These are phyloP conservation scores for Parnassius mnemosyne DNA, from an alignment of 2,888 invertebrate species.

Conservation along the genomic window DNA sequence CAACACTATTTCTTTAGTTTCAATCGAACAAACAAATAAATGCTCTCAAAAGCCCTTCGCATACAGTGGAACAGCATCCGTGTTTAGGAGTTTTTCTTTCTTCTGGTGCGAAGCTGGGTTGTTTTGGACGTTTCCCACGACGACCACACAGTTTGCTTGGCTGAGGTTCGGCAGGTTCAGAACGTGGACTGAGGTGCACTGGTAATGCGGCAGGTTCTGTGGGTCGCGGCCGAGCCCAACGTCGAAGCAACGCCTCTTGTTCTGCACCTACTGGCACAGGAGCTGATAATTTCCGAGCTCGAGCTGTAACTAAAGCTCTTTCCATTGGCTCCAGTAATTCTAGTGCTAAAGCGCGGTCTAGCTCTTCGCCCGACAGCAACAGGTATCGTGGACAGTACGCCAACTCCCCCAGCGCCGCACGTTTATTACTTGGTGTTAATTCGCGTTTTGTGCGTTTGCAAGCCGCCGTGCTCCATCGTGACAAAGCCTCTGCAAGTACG, in stretches of 20 bases:
- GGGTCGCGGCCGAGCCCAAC: slow-evolving; percentile 69
- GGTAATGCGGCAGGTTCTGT: slow-evolving; percentile 65
- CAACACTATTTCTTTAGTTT: slow-evolving; percentile 33
- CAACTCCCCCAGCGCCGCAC: slow-evolving; percentile 71
- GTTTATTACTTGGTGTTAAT: slow-evolving; percentile 66
- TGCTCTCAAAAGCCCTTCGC: slow-evolving; percentile 72
- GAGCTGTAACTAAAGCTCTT: slow-evolving; percentile 64
- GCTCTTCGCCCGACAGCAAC: slow-evolving; percentile 83
- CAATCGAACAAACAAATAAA: slow-evolving; percentile 79
- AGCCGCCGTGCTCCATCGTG: slow-evolving; percentile 73
- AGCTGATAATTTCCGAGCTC: slow-evolving; percentile 64
- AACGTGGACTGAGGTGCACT: slow-evolving; percentile 67
- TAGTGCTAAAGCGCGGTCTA: slow-evolving; percentile 76
- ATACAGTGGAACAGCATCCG: slow-evolving; percentile 75
- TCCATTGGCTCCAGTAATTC: slow-evolving; percentile 74
- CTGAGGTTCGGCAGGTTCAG: slow-evolving; percentile 57
- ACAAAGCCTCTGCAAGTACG: slow-evolving; percentile 82
- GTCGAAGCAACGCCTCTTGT: slow-evolving; percentile 66
- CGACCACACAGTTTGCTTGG: slow-evolving; percentile 61
- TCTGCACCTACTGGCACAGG: slow-evolving; percentile 71
- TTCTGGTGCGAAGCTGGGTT: slow-evolving; percentile 66
- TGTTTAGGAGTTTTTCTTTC: slow-evolving; percentile 49
- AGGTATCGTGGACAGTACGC: slow-evolving; percentile 84
- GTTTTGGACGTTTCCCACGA: slow-evolving; percentile 61
- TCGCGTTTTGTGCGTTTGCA: slow-evolving; percentile 71